Conservation (phyloP, 2,113 vertebrate species). For the Esox niger region DNA sequence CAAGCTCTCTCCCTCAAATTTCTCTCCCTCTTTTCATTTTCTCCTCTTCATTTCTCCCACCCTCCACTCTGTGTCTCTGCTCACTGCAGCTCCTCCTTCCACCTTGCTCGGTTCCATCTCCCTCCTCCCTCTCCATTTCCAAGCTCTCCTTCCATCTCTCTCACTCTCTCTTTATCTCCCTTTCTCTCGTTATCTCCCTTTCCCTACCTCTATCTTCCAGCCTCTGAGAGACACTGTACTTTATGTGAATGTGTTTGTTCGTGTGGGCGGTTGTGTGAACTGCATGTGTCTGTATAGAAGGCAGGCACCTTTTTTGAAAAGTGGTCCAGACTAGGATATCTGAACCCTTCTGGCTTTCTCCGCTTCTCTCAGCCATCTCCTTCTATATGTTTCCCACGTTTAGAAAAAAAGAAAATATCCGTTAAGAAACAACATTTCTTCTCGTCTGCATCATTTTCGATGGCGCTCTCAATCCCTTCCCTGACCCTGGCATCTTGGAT, state of each 20-base stretch:
- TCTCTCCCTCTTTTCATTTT: constrained; percentile 14
- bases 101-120: constrained; percentile 10
- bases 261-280: constrained; percentile 37
- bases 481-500: constrained; percentile 64
- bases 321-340: constrained; percentile 63
- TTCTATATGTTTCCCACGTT: constrained; percentile 41
- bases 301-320: constrained; percentile 55
- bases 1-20: not conserved
- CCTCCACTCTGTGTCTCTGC: constrained; percentile 13
- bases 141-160: not conserved
- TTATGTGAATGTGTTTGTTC: constrained; percentile 16
- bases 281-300: constrained; percentile 47
- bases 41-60: constrained; percentile 6
- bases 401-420: constrained; percentile 41
- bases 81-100: constrained; percentile 10
- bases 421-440: constrained; percentile 48
- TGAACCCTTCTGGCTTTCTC: constrained; percentile 6
- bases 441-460: constrained; percentile 48
- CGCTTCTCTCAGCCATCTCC: constrained; percentile 19
- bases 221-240: constrained; percentile 39
- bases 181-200: constrained; percentile 19
- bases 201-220: constrained; percentile 25
- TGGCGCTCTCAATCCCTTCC: constrained; percentile 61
- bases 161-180: constrained; percentile 23
- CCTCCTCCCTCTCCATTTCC: constrained; percentile 17